Evolutionary conservation across 2,888 invertebrate genomes (phyloP), one percentile per base, ranked within the genome.

Genomic region (Drosophila neonasuta): DNA sequence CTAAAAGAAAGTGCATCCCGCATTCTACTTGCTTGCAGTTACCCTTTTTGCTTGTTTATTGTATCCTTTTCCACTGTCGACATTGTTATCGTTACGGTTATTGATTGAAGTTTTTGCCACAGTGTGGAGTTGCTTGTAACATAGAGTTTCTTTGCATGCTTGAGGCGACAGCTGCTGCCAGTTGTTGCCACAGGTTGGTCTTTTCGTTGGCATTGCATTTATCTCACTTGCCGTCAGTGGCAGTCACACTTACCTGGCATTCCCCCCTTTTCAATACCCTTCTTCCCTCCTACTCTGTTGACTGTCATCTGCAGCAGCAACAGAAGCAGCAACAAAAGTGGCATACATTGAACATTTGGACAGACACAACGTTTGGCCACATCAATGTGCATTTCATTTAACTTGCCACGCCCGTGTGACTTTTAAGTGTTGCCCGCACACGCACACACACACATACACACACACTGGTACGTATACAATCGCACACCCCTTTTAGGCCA

Each of bases 341-440:
- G 46, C 71, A 69, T 64, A 49, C 36, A 36, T 36, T 36, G 36
- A 76, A 66, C n/a, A 13, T 13, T 13, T 29, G 54, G 59, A 78
- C 66, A 76, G 58, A 68, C 65, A 83, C 63, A 82, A 71, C 61
- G 45, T 45, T 34, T 32, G 74, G 87, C 68, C 85, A 77, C 86
- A 87, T 82, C 86, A 87, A 82, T 86, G 80, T 81, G 81, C 83
- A 81, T 85, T 86, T 85, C 81, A 87, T 87, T 82, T 87, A 87
- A 81, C 81, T 86, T 86, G 87, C 86, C 81, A 82, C 81, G 81
- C 81, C 81, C 86, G 83, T 82, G 81, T 81, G 81, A 82, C 86
- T 82, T 82, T 82, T 82, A 82, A 82, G 81, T 87, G 81, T 82
- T 82, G 71, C 87, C 85, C 41, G 32, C 49, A 48, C 51, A 61